Conservation (phyloP, 2,797 vertebrate species). For the Furcifer pardalis region DNA sequence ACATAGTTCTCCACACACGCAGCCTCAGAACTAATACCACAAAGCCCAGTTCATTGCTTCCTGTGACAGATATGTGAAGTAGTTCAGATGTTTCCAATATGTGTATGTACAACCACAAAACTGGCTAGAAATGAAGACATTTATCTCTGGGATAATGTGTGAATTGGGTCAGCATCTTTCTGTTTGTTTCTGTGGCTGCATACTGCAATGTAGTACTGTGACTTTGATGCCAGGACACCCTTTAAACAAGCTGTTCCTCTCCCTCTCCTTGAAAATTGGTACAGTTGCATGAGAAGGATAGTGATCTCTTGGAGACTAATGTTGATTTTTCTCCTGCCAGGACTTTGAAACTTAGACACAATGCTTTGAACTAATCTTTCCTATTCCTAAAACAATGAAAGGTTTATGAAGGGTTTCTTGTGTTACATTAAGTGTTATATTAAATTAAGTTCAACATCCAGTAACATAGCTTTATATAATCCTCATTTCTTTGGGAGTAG, state of each 20-base stretch:
- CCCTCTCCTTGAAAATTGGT: background rate
- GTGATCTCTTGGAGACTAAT: constrained; percentile 41
- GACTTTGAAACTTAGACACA: constrained; percentile 34
- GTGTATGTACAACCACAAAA: background rate
- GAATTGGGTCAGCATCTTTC: background rate
- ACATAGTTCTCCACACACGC: background rate
- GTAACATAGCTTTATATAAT: constrained; percentile 48
- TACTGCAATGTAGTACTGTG: constrained; percentile 9
- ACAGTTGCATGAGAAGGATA: background rate
- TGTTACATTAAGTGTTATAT: constrained; percentile 12
- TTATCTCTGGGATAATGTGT: background rate
- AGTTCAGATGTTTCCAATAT: background rate
- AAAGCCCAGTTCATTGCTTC: background rate
- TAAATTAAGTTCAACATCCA: constrained; percentile 25
- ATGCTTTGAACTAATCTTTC: constrained; percentile 47
- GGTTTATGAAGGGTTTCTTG: constrained; percentile 38
- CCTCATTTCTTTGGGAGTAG: constrained; percentile 61
- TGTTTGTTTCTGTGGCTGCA: background rate
- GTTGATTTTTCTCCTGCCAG: constrained; percentile 1
- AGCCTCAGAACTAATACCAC: background rate
- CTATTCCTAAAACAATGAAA: background rate
- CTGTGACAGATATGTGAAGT: background rate
- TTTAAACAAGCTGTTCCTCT: no score
- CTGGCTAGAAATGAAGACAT: background rate
- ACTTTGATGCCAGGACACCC: background rate